These are phyloP conservation scores for Drosophila willistoni DNA, from an alignment of 1,140 invertebrate species.

Conservation along the genomic window DNA sequence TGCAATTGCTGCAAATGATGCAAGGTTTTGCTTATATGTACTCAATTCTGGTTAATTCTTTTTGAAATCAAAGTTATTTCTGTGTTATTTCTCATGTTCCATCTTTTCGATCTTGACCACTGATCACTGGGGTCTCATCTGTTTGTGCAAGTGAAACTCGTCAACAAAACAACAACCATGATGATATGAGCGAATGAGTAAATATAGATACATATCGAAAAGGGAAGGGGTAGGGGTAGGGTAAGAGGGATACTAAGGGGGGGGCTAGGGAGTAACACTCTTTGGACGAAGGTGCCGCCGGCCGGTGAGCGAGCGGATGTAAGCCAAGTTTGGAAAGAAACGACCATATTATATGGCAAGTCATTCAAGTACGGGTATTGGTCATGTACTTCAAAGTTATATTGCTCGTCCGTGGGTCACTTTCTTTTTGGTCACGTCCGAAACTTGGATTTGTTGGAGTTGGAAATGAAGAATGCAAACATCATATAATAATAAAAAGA, in stretches of 20 bases:
- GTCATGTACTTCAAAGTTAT: slow-evolving; percentile 29
- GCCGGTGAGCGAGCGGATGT: slow-evolving; percentile 58
- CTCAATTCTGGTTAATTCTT: slow-evolving; percentile 16
- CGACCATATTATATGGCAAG: slow-evolving; percentile 28
- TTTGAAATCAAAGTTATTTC: slow-evolving; percentile 25
- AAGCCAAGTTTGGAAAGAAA: slow-evolving; percentile 34
- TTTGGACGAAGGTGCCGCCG: slow-evolving; percentile 21
- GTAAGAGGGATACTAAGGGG: no score
- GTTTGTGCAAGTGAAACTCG: slow-evolving; percentile 66
- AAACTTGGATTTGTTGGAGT: slow-evolving; percentile 6
- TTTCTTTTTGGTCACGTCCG: slow-evolving; percentile 55
- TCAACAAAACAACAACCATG: slow-evolving; percentile 20
- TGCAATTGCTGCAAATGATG: slow-evolving; percentile 18
- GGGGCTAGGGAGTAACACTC: not conserved
- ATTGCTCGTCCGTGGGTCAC: slow-evolving; percentile 37
- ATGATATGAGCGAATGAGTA: not conserved
- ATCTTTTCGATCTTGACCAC: not conserved
- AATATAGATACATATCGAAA: not conserved
- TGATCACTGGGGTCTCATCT: not conserved
- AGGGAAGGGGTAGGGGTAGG: no score
- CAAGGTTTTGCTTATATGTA: slow-evolving; percentile 10
- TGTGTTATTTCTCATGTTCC: slow-evolving; percentile 14
- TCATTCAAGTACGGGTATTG: slow-evolving; percentile 29
- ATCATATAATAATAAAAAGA: slow-evolving; percentile 1
- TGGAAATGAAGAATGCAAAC: slow-evolving; percentile 28